These are phyloP conservation scores for Halcyon malimbica DNA, from an alignment of 2,113 vertebrate species.

Conservation along the genomic window DNA sequence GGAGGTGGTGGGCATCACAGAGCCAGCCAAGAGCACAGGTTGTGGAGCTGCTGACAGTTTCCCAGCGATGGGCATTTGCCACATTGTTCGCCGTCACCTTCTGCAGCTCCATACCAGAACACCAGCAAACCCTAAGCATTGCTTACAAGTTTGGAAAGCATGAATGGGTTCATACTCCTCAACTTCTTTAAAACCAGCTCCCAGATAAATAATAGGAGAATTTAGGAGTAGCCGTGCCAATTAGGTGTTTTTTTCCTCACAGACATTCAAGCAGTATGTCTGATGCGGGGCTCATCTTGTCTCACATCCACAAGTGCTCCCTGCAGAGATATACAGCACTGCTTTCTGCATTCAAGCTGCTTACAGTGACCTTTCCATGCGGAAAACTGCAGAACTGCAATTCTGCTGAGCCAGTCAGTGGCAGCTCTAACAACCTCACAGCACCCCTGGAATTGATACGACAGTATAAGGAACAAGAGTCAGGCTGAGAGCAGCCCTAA, in stretches of 20 bases:
- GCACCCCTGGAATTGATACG: not conserved
- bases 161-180: not conserved
- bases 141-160: not conserved
- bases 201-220: not conserved
- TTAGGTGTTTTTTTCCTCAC: not conserved
- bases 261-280: not conserved
- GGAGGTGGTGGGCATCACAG: not conserved
- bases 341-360: not conserved
- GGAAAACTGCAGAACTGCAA: not conserved
- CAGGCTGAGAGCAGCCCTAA: not conserved
- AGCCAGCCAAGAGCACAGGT: not conserved
- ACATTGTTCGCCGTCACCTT: not conserved
- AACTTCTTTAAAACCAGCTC: not conserved
- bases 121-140: fast-evolving
- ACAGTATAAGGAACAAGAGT: not conserved
- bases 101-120: not conserved
- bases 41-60: not conserved
- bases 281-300: not conserved
- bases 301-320: not conserved
- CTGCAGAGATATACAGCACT: not conserved
- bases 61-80: not conserved
- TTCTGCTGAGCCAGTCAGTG: not conserved
- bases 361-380: not conserved
- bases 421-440: not conserved
- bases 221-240: not conserved